Percentiles rank a stretch among this genome's conserved stretches.
These are phyloP conservation scores for Sebastes kiyomatsui DNA, from an alignment of 2,797 vertebrate genomes.

Conservation along the genomic window DNA sequence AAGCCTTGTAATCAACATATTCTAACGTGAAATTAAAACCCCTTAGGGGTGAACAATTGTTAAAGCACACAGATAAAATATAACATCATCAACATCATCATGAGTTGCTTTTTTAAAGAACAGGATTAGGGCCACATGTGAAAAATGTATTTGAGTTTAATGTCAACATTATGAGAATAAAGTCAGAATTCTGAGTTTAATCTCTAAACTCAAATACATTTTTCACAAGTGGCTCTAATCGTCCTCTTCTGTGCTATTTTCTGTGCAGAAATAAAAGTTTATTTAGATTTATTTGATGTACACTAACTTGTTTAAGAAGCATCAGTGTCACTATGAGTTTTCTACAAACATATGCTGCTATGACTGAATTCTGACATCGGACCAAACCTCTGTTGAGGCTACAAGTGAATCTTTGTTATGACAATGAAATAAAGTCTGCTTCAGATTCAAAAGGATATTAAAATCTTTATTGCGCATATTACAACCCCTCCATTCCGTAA, in stretches of 20 bases:
- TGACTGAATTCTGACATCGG: neutral
- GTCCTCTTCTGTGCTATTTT: neutral
- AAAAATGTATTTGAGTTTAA: neutral
- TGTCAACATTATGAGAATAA: too few species aligned
- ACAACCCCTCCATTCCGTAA: conserved; percentile 18
- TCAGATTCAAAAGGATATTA: conserved; percentile 4
- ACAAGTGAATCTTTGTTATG: neutral
- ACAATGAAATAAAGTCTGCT: neutral
- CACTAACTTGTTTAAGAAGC: neutral
- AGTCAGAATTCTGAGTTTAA: too few species aligned
- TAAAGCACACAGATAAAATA: neutral
- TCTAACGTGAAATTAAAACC: neutral
- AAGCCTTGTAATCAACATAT: neutral
- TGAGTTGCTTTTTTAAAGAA: too few species aligned
- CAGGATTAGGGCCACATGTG: neutral
- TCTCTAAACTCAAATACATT: too few species aligned
- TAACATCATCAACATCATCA: neutral
- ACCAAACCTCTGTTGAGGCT: neutral
- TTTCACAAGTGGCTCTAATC: neutral
- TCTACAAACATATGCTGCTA: neutral
- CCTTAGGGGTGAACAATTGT: neutral
- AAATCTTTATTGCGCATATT: conserved; percentile 45
- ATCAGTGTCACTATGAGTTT: neutral
- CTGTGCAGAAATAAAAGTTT: neutral
- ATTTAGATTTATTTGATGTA: neutral